phyloP scores from a whole-genome alignment of 2,797 vertebrate genomes.

The Gymnothorax reevesii region DNA sequence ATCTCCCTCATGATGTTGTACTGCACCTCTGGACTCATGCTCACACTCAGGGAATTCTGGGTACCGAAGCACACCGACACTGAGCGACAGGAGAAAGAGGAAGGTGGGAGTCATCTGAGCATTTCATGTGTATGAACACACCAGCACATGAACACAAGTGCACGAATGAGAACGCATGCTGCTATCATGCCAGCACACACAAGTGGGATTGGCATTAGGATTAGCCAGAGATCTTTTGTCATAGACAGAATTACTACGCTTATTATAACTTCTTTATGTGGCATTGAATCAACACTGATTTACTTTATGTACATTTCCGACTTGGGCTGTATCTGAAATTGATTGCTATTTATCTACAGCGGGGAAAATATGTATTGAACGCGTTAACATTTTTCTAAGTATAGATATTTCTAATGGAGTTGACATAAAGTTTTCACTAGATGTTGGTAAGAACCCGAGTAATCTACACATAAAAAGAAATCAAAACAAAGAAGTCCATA shows the following conservation, averaged over 20 bases:
- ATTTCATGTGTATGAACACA: not conserved
- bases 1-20: constrained; percentile 83
- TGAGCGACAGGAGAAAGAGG: constrained; percentile 39
- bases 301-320: too few species aligned
- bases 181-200: not conserved
- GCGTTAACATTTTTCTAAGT: too few species aligned
- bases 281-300: too few species aligned
- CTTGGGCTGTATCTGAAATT: too few species aligned
- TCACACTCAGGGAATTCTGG: constrained; percentile 88
- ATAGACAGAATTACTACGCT: not conserved
- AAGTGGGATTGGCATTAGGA: not conserved
- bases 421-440: too few species aligned
- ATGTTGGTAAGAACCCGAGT: too few species aligned
- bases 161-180: not conserved
- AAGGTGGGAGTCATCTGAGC: not conserved
- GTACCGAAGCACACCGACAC: constrained; percentile 88
- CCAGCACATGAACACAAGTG: too few species aligned
- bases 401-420: too few species aligned
- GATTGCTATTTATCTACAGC: too few species aligned
- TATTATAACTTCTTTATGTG: not conserved
- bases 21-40: constrained; percentile 79
- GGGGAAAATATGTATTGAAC: too few species aligned
- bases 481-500: too few species aligned
- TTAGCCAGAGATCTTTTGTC: not conserved
- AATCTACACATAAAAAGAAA: too few species aligned